Evolutionary conservation across 2,113 vertebrate genomes (phyloP).

Genomic region (Tricholaema leucomelas): DNA sequence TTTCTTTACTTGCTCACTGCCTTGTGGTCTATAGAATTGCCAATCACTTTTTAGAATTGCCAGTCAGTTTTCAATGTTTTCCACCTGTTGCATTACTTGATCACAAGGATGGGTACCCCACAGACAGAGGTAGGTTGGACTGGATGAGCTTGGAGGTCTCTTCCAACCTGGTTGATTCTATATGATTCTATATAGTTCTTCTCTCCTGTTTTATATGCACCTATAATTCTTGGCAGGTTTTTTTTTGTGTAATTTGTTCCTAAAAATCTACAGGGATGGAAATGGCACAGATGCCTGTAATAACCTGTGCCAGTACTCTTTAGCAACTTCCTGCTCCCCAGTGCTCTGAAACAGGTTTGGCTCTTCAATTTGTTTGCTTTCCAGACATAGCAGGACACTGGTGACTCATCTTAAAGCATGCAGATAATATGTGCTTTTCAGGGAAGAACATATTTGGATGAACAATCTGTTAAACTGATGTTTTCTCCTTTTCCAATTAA

Average conservation of each 20-base stretch:
- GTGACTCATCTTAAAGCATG: constrained; percentile 37
- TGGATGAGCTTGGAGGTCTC: too few species aligned
- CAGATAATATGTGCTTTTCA: constrained; percentile 46
- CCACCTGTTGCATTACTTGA: too few species aligned
- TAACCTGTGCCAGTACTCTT: neutral
- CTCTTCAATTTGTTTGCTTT: neutral
- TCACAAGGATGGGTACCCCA: too few species aligned
- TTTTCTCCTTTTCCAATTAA: constrained; percentile 53
- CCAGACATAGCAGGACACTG: neutral
- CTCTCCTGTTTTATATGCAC: neutral
- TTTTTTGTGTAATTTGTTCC: neutral
- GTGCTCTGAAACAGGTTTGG: constrained; percentile 5
- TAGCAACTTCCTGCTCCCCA: neutral
- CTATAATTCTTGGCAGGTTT: neutral
- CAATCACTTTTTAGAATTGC: too few species aligned
- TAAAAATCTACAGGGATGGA: neutral
- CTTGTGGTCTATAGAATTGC: too few species aligned
- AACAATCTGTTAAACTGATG: constrained; percentile 38
- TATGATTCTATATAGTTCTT: neutral
- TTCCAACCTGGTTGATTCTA: too few species aligned
- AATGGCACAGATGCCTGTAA: neutral
- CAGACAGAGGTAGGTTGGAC: too few species aligned
- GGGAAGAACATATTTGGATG: constrained; percentile 35
- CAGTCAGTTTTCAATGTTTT: too few species aligned
- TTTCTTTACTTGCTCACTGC: too few species aligned